Percentiles rank a stretch among this genome's conserved stretches.
These are phyloP conservation scores for Chrysotoxum bicinctum DNA, from an alignment of 2,888 invertebrate species.

Conservation along the genomic window DNA sequence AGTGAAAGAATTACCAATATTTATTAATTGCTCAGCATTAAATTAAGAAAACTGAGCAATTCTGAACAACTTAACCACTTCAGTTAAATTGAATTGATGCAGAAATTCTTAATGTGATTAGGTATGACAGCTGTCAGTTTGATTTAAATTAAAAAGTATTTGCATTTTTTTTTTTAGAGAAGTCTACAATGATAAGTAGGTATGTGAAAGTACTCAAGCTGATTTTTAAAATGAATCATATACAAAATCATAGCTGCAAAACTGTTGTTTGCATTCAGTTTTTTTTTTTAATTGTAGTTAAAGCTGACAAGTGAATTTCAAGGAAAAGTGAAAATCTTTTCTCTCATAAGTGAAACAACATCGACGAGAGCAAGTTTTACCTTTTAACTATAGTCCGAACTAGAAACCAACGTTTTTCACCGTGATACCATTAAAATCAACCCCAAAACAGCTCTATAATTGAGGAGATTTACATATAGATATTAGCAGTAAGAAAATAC, in stretches of 20 bases:
- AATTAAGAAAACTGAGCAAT: neutral
- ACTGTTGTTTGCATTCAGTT: neutral
- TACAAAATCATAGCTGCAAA: too few relatives aligned
- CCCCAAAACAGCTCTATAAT: constrained; percentile 19
- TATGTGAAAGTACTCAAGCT: neutral
- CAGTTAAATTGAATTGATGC: neutral
- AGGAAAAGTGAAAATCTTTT: constrained; percentile 60
- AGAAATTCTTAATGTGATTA: neutral
- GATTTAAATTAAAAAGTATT: neutral
- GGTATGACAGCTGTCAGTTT: neutral
- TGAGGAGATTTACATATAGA: constrained; percentile 6
- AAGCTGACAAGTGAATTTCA: constrained; percentile 44
- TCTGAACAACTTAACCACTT: neutral
- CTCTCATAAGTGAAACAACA: neutral
- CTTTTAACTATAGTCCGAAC: constrained; percentile 38
- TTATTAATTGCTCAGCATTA: too few relatives aligned
- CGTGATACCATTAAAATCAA: constrained; percentile 24
- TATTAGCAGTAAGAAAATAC: constrained; percentile 16
- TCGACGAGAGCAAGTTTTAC: constrained; percentile 27
- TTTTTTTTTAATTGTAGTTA: neutral
- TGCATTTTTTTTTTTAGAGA: neutral
- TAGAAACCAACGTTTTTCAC: constrained; percentile 22
- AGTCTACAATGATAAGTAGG: too few relatives aligned
- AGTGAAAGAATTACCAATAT: too few relatives aligned
- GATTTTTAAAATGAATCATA: too few relatives aligned